Evolutionary conservation across 2,888 invertebrate genomes (phyloP).

Genomic region (Cheilosia variabilis): DNA sequence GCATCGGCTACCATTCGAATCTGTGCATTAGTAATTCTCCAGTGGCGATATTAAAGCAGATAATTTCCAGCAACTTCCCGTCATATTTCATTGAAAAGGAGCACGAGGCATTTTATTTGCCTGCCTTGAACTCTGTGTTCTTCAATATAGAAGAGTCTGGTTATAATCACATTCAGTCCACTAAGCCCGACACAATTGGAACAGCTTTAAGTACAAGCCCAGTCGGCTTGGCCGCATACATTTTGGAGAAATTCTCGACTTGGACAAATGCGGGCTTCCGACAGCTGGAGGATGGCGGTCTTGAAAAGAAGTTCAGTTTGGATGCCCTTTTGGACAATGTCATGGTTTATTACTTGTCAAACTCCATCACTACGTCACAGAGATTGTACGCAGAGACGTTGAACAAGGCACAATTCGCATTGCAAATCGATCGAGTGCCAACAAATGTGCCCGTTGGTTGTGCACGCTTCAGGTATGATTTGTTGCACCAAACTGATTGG

Average conservation of each 20-base stretch:
- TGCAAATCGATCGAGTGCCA: slow-evolving; percentile 85
- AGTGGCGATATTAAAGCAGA: slow-evolving; percentile 80
- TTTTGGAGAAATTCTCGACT: slow-evolving; percentile 93
- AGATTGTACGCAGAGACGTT: slow-evolving; percentile 88
- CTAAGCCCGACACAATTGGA: slow-evolving; percentile 95
- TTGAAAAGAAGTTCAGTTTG: slow-evolving; percentile 85
- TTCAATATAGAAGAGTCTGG: slow-evolving; percentile 84
- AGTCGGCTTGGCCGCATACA: slow-evolving; percentile 93
- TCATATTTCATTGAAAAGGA: slow-evolving; percentile 85
- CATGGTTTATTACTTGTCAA: slow-evolving; percentile 91
- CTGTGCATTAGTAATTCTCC: slow-evolving; percentile 84
- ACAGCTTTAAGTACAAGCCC: slow-evolving; percentile 85
- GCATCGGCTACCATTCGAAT: slow-evolving; percentile 87
- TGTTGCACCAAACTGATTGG: slow-evolving; percentile 86
- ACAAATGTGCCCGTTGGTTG: slow-evolving; percentile 89
- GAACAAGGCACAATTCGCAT: slow-evolving; percentile 75
- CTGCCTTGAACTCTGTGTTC: slow-evolving; percentile 79
- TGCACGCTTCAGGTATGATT: slow-evolving; percentile 89
- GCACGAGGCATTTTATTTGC: slow-evolving; percentile 84
- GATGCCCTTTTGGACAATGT: slow-evolving; percentile 88
- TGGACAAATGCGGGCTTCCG: slow-evolving; percentile 87
- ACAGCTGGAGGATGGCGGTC: slow-evolving; percentile 86
- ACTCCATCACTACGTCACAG: slow-evolving; percentile 88
- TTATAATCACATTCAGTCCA: slow-evolving; percentile 91
- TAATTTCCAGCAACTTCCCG: slow-evolving; percentile 85